Conservation (phyloP, 2,888 invertebrate genomes). For the Stenurella melanura region DNA sequence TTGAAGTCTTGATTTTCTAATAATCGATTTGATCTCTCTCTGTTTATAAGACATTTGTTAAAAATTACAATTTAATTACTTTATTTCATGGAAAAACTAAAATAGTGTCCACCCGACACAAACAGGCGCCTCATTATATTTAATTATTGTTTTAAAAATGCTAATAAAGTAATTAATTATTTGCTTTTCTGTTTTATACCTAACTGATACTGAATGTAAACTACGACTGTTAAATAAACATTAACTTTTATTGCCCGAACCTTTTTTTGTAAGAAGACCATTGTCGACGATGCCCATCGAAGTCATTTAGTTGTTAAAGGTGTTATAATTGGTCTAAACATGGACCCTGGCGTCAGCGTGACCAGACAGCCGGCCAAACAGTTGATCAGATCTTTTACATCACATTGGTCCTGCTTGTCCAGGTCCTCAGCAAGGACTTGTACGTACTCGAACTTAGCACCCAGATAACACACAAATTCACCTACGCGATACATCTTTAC, state of each 20-base stretch:
- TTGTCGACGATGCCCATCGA: slow-evolving; percentile 71
- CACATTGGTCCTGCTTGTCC: slow-evolving; percentile 55
- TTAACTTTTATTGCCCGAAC: slow-evolving; percentile 61
- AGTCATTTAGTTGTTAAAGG: slow-evolving; percentile 72
- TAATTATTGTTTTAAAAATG: slow-evolving; percentile 8
- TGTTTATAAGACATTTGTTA: too few relatives aligned
- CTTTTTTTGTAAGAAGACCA: slow-evolving; percentile 55
- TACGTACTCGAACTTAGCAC: slow-evolving; percentile 42
- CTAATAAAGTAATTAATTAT: slow-evolving; percentile 6
- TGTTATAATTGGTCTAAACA: slow-evolving; percentile 74
- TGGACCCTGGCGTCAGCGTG: slow-evolving; percentile 72
- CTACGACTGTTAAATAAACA: slow-evolving; percentile 56
- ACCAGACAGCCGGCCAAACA: slow-evolving; percentile 67
- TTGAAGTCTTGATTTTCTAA: too few relatives aligned
- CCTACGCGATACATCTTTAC: slow-evolving; percentile 51
- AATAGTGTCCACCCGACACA: not conserved
- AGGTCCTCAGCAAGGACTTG: slow-evolving; percentile 62
- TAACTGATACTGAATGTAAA: slow-evolving; percentile 7
- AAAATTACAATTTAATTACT: not conserved
- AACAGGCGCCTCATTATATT: not conserved
- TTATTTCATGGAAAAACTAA: not conserved
- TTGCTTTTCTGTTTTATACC: slow-evolving; percentile 11
- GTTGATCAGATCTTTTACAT: slow-evolving; percentile 61
- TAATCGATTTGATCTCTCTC: too few relatives aligned
- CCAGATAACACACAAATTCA: slow-evolving; percentile 55